Conservation (phyloP, 35 echinoderm and acorn worm species). For the Nesometra sesokonis region DNA sequence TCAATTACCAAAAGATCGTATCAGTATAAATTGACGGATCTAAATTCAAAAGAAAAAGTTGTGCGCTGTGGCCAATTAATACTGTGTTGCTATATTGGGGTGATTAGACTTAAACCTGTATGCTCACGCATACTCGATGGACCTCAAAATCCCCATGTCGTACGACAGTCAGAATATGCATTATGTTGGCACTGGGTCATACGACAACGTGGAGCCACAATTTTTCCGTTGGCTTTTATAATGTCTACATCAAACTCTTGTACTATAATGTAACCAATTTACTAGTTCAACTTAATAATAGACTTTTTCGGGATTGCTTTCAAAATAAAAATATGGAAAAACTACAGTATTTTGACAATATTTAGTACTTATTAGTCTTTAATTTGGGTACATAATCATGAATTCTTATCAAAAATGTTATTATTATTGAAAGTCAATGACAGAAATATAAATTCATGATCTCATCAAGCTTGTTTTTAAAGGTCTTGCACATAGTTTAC, state of each 20-base stretch:
- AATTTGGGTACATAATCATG: no score
- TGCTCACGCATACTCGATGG: not conserved
- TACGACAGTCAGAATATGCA: not conserved
- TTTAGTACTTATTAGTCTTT: no score
- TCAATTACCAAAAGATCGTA: not conserved
- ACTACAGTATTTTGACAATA: no score
- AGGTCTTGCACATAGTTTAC: no score
- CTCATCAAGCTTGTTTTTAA: no score
- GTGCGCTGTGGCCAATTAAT: not conserved
- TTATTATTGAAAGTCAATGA: no score
- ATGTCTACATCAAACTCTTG: not conserved
- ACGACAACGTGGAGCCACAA: not conserved
- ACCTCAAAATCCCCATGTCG: not conserved
- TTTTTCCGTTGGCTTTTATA: not conserved
- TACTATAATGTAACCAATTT: not conserved
- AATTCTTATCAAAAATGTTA: no score
- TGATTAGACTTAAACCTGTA: not conserved
- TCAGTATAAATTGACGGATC: not conserved
- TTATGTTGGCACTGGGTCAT: not conserved
- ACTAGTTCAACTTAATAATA: no score
- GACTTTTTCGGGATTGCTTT: no score
- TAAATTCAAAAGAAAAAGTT: constrained; percentile 1
- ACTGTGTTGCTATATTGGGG: not conserved
- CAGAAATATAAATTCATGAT: no score
- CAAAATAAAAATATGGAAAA: no score